Conservation (phyloP, 2,113 vertebrate species). For the Gobio gobio region DNA sequence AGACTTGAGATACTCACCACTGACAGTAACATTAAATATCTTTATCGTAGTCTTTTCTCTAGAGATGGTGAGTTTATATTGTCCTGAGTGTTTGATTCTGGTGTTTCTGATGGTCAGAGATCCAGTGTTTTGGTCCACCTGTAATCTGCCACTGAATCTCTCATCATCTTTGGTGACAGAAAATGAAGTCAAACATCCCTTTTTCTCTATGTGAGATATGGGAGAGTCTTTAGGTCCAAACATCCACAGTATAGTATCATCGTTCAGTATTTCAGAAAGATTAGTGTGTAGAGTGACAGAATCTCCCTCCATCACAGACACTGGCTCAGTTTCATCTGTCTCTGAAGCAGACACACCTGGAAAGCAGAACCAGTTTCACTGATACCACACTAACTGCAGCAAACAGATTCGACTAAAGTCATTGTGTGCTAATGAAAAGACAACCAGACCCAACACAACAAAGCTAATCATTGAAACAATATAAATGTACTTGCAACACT, state of each 20-base stretch:
- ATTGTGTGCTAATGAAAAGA: too few relatives aligned
- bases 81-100: background rate
- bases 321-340: background rate
- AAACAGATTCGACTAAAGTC: too few relatives aligned
- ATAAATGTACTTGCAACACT: too few relatives aligned
- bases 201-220: background rate
- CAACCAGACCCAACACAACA: too few relatives aligned
- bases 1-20: background rate
- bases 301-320: slow-evolving; percentile 4
- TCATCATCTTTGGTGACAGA: too few relatives aligned
- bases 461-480: too few relatives aligned
- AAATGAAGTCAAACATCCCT: too few relatives aligned
- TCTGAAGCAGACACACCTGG: background rate
- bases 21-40: background rate
- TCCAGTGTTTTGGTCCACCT: background rate
- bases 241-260: background rate
- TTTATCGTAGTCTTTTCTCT: too few relatives aligned
- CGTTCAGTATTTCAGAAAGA: background rate
- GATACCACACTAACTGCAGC: too few relatives aligned
- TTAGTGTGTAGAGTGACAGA: slow-evolving; percentile 2
- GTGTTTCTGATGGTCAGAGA: background rate
- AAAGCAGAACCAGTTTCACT: background rate
- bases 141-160: background rate
- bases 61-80: too few relatives aligned
- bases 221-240: background rate